Evolutionary conservation across 1,140 invertebrate species (phyloP).

Genomic region (Trichonephila clavipes): DNA sequence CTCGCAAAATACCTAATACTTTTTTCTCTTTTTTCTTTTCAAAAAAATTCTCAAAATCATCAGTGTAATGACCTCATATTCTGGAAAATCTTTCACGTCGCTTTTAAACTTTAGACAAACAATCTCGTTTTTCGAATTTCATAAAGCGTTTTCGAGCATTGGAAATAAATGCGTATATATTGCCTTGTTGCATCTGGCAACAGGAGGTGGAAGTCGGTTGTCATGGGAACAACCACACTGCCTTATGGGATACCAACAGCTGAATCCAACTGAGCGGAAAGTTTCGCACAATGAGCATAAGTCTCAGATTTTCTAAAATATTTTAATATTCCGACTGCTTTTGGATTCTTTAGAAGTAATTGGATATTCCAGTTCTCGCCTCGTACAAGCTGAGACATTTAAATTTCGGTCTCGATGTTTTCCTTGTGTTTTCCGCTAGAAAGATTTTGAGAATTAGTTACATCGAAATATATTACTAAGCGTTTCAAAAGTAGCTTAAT

Average conservation of each 20-base stretch:
- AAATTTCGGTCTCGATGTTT: not conserved
- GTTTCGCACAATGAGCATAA: slow-evolving; percentile 60
- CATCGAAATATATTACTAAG: not conserved
- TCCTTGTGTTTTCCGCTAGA: not conserved
- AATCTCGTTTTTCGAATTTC: slow-evolving; percentile 61
- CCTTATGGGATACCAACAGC: slow-evolving; percentile 58
- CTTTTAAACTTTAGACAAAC: slow-evolving; percentile 62
- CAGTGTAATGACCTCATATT: slow-evolving; percentile 65
- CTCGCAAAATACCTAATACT: not conserved
- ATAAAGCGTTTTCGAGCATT: slow-evolving; percentile 1
- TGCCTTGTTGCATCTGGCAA: slow-evolving; percentile 40
- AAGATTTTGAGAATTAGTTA: not conserved
- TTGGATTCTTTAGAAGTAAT: slow-evolving; percentile 35
- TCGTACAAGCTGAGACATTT: not conserved
- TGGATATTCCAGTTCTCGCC: slow-evolving; percentile 60
- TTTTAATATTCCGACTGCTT: slow-evolving; percentile 58
- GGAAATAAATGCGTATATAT: slow-evolving; percentile 58
- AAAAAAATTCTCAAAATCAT: slow-evolving; percentile 15
- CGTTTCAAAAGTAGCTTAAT: not conserved
- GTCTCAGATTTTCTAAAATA: slow-evolving; percentile 68
- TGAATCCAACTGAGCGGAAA: slow-evolving; percentile 59
- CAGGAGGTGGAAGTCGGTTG: not conserved
- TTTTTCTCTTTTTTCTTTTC: not conserved
- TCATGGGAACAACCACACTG: slow-evolving; percentile 56
- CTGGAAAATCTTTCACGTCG: slow-evolving; percentile 54